Percentiles rank a stretch among this genome's conserved stretches.
These are phyloP conservation scores for Volucella zonaria DNA, from an alignment of 2,888 invertebrate species.

Conservation along the genomic window DNA sequence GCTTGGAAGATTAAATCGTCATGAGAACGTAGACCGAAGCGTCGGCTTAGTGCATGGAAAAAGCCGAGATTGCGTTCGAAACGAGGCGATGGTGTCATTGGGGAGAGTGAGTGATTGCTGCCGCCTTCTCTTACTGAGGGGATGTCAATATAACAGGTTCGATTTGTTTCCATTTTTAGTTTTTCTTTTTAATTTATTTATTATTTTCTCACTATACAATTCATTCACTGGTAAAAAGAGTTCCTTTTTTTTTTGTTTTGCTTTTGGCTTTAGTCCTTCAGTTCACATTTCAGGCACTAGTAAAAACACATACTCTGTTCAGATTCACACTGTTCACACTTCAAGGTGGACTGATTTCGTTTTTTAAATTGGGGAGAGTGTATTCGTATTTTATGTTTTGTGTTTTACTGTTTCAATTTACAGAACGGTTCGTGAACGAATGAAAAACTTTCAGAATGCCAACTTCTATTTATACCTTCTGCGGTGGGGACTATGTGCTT, in stretches of 20 bases:
- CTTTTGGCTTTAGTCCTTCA: constrained; percentile 22
- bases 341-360: constrained; percentile 41
- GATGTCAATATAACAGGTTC: constrained; percentile 77
- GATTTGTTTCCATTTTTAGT: constrained; percentile 80
- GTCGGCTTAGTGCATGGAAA: constrained; percentile 86
- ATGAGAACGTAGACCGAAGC: constrained; percentile 85
- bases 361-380: neutral
- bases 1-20: constrained; percentile 82
- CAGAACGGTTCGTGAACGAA: constrained; percentile 75
- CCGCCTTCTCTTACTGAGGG: constrained; percentile 59
- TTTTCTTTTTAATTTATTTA: constrained; percentile 64
- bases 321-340: constrained; percentile 7
- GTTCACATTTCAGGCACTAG: constrained; percentile 29
- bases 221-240: constrained; percentile 39
- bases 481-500: constrained; percentile 30
- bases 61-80: constrained; percentile 86
- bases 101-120: constrained; percentile 80
- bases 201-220: constrained; percentile 11
- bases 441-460: constrained; percentile 78
- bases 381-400: neutral
- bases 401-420: constrained; percentile 38
- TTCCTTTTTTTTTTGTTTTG: neutral
- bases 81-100: constrained; percentile 84
- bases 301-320: neutral
- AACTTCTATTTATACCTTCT: constrained; percentile 80